Conservation (phyloP, 2,113 vertebrate genomes). For the Grantiella picta region DNA sequence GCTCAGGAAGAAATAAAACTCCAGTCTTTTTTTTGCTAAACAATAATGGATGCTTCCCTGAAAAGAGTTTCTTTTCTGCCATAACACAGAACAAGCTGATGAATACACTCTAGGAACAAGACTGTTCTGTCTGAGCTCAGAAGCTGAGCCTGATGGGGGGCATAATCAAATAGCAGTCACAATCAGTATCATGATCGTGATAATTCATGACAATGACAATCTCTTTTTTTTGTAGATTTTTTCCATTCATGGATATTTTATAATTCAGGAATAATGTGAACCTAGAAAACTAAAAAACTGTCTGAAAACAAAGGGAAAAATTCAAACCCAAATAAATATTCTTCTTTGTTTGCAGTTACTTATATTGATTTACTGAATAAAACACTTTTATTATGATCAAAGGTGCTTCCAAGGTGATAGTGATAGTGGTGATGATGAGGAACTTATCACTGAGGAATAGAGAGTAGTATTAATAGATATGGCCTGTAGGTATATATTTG, state of each 20-base stretch:
- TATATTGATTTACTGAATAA: not conserved
- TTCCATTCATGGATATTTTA: not conserved
- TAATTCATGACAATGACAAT: fast-evolving
- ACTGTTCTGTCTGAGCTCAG: not conserved
- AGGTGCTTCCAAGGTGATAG: not conserved
- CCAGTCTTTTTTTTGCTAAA: not conserved
- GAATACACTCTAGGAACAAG: not conserved
- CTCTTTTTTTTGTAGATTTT: not conserved
- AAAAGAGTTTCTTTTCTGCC: not conserved
- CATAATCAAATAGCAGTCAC: not conserved
- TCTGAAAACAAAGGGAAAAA: not conserved
- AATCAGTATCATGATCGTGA: fast-evolving
- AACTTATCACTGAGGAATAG: not conserved
- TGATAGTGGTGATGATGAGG: not conserved
- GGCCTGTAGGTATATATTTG: not conserved
- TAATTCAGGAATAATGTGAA: not conserved
- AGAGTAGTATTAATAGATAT: not conserved
- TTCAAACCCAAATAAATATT: not conserved
- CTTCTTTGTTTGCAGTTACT: not conserved
- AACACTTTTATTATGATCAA: not conserved
- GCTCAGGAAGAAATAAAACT: not conserved
- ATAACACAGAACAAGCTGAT: not conserved
- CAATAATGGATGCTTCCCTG: not conserved
- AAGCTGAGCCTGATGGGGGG: not conserved
- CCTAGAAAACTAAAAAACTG: not conserved